phyloP scores from a whole-genome alignment of 2,888 invertebrate species.

The Andrena bicolor region DNA sequence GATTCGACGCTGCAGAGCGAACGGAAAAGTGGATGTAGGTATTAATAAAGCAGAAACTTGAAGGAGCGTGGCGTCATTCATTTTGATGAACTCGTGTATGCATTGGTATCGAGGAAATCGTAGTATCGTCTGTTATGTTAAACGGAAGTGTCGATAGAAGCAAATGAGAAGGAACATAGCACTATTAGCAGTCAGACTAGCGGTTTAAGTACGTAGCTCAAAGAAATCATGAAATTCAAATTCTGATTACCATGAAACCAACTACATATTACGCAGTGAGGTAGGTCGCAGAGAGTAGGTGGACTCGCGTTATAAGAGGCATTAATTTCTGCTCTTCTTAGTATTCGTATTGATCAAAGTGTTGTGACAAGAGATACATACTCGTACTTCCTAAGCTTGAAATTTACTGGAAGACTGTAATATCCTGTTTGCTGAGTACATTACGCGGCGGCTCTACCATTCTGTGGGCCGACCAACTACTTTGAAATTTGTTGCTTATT shows the following conservation, averaged over 20 bases:
- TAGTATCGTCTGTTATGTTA: no score
- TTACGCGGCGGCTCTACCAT: conserved; percentile 14
- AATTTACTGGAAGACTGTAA: background rate
- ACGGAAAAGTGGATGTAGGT: background rate
- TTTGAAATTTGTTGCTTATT: conserved; percentile 7
- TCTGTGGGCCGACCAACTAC: conserved; percentile 35
- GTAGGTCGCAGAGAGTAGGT: no score
- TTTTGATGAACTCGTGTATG: background rate
- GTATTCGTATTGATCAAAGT: background rate
- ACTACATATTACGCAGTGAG: no score
- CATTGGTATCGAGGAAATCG: background rate
- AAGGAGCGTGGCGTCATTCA: background rate
- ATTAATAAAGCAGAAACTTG: background rate
- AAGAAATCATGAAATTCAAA: no score
- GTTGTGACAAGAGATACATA: background rate
- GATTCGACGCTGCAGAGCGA: background rate
- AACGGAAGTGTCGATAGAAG: no score
- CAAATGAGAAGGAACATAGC: no score
- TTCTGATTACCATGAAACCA: no score
- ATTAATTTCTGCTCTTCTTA: no score
- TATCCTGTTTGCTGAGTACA: background rate
- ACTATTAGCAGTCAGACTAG: no score
- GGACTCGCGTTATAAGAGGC: no score
- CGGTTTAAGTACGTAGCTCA: no score
- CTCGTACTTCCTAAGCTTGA: background rate